These are phyloP conservation scores for Oplegnathus fasciatus DNA, from an alignment of 2,113 vertebrate genomes.

Conservation along the genomic window DNA sequence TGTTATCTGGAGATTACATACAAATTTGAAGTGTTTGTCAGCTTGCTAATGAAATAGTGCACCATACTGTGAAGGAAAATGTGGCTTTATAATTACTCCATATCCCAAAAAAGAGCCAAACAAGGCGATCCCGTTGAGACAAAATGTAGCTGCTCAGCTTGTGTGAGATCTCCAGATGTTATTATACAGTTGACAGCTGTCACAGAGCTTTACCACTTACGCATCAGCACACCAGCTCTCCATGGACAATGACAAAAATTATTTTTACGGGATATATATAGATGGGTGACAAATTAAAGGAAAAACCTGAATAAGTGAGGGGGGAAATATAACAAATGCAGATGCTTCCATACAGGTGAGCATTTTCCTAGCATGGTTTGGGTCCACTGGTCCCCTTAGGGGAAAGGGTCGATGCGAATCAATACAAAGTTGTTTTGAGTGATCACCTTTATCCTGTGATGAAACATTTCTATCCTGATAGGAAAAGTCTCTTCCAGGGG, in stretches of 20 bases:
- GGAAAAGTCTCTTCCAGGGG: too few relatives aligned
- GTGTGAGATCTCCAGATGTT: constrained; percentile 31
- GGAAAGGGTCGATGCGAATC: too few relatives aligned
- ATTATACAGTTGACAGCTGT: not conserved
- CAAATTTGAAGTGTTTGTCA: not conserved
- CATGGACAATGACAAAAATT: not conserved
- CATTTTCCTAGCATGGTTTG: too few relatives aligned
- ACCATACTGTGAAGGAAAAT: not conserved
- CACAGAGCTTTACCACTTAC: not conserved
- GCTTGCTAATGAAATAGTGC: not conserved
- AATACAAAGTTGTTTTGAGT: too few relatives aligned
- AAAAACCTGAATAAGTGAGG: too few relatives aligned
- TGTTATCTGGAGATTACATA: not conserved
- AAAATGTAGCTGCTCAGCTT: constrained; percentile 9
- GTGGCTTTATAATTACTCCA: not conserved
- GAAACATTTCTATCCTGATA: too few relatives aligned
- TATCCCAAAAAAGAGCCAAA: not conserved
- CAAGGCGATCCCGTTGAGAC: constrained; percentile 22
- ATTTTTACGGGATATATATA: not conserved
- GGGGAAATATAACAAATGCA: too few relatives aligned
- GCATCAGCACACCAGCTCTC: constrained; percentile 15
- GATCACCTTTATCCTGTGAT: too few relatives aligned
- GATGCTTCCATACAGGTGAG: too few relatives aligned
- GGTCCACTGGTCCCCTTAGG: too few relatives aligned
- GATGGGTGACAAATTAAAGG: too few relatives aligned